These are phyloP conservation scores for Alitta virens DNA, from an alignment of 2,888 invertebrate species.

Conservation along the genomic window DNA sequence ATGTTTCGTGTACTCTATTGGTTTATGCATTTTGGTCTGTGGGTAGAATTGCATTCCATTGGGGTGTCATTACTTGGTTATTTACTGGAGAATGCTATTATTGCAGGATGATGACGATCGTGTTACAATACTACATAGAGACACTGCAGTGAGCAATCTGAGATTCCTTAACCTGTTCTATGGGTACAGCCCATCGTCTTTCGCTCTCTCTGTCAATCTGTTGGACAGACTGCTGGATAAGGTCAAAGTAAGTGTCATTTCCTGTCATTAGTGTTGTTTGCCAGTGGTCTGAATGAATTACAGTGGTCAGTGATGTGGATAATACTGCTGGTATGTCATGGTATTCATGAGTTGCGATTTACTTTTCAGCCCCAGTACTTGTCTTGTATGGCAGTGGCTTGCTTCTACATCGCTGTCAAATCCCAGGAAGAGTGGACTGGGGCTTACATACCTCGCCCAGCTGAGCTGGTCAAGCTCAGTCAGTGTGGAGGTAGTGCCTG, in stretches of 20 bases:
- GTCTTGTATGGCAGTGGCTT: conserved; percentile 44
- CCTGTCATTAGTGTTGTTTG: neutral
- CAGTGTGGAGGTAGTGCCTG: conserved; percentile 43
- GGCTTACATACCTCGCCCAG: conserved; percentile 38
- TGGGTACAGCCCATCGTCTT: conserved; percentile 38
- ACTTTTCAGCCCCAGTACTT: conserved; percentile 27
- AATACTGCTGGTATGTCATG: too few relatives aligned
- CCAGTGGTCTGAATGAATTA: too few relatives aligned
- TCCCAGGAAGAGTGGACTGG: conserved; percentile 31
- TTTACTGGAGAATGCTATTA: neutral
- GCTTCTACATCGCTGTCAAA: conserved; percentile 45
- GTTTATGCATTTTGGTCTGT: neutral
- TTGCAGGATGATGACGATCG: conserved; percentile 18
- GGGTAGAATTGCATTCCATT: neutral
- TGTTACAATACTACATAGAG: conserved; percentile 30
- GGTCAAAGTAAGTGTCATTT: conserved; percentile 37
- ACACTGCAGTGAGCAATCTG: conserved; percentile 43
- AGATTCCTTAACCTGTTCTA: conserved; percentile 47
- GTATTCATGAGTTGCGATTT: too few relatives aligned
- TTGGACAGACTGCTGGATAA: conserved; percentile 44
- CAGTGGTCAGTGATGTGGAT: too few relatives aligned
- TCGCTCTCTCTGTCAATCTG: conserved; percentile 40
- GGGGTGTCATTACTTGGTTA: neutral
- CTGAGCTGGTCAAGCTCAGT: conserved; percentile 39
- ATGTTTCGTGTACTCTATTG: neutral